phyloP scores from a whole-genome alignment of 2,888 invertebrate genomes.

The Microplitis manilae region DNA sequence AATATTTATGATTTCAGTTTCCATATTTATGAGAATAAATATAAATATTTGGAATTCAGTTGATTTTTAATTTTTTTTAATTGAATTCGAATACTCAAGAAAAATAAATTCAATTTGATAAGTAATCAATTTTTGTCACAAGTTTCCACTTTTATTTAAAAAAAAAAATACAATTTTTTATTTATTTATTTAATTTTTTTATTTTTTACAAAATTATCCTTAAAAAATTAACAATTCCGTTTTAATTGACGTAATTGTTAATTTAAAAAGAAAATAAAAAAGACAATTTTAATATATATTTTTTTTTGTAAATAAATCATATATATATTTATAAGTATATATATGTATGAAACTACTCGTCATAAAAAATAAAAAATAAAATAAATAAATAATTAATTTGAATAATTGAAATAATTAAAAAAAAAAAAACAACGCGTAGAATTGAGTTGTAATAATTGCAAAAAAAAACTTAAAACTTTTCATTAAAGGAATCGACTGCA shows the following conservation, averaged over 20 bases:
- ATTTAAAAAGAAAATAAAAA: slow-evolving; percentile 15
- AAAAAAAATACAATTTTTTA: background rate
- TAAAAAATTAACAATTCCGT: background rate
- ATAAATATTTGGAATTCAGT: too few species aligned
- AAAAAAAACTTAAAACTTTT: slow-evolving; percentile 48
- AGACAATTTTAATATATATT: background rate
- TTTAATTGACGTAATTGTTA: background rate
- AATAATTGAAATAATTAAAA: slow-evolving; percentile 23
- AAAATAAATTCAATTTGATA: too few species aligned
- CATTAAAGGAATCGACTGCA: slow-evolving; percentile 85
- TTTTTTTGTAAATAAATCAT: slow-evolving; percentile 2
- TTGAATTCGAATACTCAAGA: too few species aligned
- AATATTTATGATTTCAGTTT: too few species aligned
- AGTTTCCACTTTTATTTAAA: too few species aligned
- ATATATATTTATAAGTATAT: too few species aligned
- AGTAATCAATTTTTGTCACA: too few species aligned
- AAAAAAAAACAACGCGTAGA: slow-evolving; percentile 32
- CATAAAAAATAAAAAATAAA: background rate
- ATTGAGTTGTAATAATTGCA: slow-evolving; percentile 37
- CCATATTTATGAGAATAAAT: too few species aligned
- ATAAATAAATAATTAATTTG: background rate
- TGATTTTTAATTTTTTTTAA: too few species aligned
- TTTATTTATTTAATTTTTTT: slow-evolving; percentile 14
- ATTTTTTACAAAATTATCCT: background rate
- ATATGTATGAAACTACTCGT: background rate